A percentile compares a stretch with the other conserved stretches of the same genome.
Evolutionary conservation across 1,140 invertebrate species (phyloP).

Genomic region (Eriosoma lanigerum): DNA sequence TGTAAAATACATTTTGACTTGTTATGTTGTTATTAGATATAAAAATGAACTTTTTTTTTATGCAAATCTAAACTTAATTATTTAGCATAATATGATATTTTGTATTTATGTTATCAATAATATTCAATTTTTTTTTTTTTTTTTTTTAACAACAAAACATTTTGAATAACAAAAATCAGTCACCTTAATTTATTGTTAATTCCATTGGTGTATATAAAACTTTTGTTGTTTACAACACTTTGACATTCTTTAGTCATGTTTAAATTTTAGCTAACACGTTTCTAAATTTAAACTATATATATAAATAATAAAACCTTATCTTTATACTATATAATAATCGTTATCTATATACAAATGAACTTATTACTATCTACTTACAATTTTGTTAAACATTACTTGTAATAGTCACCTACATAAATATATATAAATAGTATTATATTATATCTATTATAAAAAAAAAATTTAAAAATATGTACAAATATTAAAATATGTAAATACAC

Average conservation of each 20-base stretch:
- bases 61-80: too few species aligned
- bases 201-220: neutral
- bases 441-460: slow-evolving; percentile 14
- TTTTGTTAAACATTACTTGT: slow-evolving; percentile 30
- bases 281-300: slow-evolving; percentile 20
- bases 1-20: neutral
- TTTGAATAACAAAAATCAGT: too few species aligned
- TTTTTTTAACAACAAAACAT: too few species aligned
- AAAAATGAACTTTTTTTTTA: too few species aligned
- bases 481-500: slow-evolving; percentile 48
- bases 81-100: too few species aligned
- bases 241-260: slow-evolving; percentile 18
- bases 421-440: neutral
- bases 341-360: slow-evolving; percentile 26
- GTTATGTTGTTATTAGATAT: neutral
- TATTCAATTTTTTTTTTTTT: too few species aligned
- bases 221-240: slow-evolving; percentile 22
- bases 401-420: slow-evolving; percentile 10
- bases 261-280: slow-evolving; percentile 22
- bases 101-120: too few species aligned
- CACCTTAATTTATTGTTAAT: neutral
- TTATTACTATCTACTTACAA: neutral
- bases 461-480: slow-evolving; percentile 32
- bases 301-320: neutral
- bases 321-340: slow-evolving; percentile 8